These are phyloP conservation scores for Pluvianellus socialis DNA, from an alignment of 2,113 vertebrate species.

Conservation along the genomic window DNA sequence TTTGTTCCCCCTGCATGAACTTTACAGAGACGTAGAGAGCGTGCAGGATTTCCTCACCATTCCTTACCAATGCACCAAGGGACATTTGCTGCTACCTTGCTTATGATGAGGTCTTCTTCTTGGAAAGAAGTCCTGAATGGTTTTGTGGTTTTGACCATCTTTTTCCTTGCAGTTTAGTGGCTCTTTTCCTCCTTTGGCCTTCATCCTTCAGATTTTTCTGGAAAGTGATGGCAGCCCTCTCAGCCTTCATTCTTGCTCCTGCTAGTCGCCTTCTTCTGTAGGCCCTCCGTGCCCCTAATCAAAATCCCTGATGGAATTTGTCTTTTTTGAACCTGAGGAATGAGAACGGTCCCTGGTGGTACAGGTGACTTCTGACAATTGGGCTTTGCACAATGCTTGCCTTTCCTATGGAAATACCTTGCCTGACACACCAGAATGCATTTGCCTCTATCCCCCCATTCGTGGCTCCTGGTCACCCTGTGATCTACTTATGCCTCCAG, in stretches of 20 bases:
- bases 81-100: background rate
- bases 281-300: background rate
- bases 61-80: background rate
- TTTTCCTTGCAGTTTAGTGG: background rate
- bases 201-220: background rate
- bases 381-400: background rate
- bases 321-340: background rate
- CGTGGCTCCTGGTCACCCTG: background rate
- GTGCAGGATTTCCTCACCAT: background rate
- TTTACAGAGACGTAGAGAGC: background rate
- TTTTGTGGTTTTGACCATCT: background rate
- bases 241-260: background rate
- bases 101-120: background rate
- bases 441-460: background rate
- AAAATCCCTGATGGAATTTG: background rate
- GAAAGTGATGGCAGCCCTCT: background rate
- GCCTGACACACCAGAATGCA: background rate
- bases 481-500: background rate
- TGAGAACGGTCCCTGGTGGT: background rate
- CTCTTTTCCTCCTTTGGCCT: background rate
- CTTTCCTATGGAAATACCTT: background rate
- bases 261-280: background rate
- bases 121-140: background rate
- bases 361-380: background rate
- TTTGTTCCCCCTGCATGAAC: background rate